phyloP scores from a whole-genome alignment of 2,888 invertebrate species.

The Osmoderma eremita region DNA sequence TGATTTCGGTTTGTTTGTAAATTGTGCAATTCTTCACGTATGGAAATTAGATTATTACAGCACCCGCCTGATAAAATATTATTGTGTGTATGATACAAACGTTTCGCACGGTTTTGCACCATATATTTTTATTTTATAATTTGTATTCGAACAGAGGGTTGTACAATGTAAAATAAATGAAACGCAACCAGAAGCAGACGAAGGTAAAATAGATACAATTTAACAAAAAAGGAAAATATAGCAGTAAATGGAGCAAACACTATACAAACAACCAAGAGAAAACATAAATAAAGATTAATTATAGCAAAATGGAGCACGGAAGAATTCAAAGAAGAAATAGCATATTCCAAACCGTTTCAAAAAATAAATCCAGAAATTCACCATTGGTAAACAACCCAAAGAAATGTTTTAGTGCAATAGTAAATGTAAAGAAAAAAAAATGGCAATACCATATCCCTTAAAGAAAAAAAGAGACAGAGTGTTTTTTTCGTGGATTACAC shows the following conservation, averaged over 20 bases:
- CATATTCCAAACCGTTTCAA: slow-evolving; percentile 23
- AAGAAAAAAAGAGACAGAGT: slow-evolving; percentile 51
- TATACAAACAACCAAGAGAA: not conserved
- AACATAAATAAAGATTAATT: not conserved
- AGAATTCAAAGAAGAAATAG: slow-evolving; percentile 19
- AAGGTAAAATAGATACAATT: not conserved
- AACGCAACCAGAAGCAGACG: slow-evolving; percentile 11
- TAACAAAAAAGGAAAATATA: slow-evolving; percentile 23
- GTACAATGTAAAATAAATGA: slow-evolving; percentile 36
- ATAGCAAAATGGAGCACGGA: slow-evolving; percentile 2
- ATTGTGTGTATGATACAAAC: slow-evolving; percentile 56
- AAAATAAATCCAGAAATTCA: slow-evolving; percentile 44
- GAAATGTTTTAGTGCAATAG: slow-evolving; percentile 62
- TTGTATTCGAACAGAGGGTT: slow-evolving; percentile 49
- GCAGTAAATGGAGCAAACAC: not conserved
- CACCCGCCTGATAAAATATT: slow-evolving; percentile 51
- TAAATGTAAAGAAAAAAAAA: slow-evolving; percentile 60
- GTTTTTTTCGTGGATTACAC: slow-evolving; percentile 59
- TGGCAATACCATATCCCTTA: slow-evolving; percentile 65
- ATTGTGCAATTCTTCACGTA: slow-evolving; percentile 50
- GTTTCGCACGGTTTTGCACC: slow-evolving; percentile 60
- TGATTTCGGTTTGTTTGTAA: slow-evolving; percentile 45
- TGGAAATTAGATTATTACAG: slow-evolving; percentile 51
- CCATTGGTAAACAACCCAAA: slow-evolving; percentile 53
- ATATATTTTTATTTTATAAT: slow-evolving; percentile 52